A percentile compares a stretch with the other conserved stretches of the same genome.
phyloP scores from a whole-genome alignment of 1,140 invertebrate genomes.

The Conus betulinus region DNA sequence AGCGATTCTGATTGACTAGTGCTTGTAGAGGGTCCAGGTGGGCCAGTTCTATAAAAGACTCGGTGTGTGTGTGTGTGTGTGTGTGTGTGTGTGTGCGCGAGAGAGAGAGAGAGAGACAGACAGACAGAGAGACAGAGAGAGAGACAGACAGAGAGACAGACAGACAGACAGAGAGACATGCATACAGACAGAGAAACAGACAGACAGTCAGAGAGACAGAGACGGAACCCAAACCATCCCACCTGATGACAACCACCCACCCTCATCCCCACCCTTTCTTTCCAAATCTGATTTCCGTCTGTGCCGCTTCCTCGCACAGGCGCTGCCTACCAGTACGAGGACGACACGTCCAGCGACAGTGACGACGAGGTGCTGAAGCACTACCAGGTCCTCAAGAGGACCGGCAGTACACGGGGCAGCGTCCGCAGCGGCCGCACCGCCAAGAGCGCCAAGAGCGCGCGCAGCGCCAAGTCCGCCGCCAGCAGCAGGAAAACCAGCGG shows the following conservation, averaged over 20 bases:
- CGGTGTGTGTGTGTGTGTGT: background rate
- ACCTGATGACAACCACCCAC: background rate
- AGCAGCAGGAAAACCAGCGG: background rate
- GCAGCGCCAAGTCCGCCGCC: constrained; percentile 28
- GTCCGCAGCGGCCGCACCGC: constrained; percentile 47
- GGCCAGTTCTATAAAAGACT: too few relatives aligned
- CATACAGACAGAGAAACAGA: background rate
- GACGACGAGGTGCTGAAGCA: constrained; percentile 67
- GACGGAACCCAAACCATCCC: background rate
- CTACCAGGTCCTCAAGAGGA: constrained; percentile 65
- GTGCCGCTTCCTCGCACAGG: constrained; percentile 67
- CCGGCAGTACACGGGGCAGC: constrained; percentile 46
- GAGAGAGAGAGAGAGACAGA: too few relatives aligned
- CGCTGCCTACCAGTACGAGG: constrained; percentile 79
- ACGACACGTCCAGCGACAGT: constrained; percentile 82
- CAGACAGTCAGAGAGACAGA: background rate
- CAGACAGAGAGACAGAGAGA: too few relatives aligned
- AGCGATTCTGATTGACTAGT: too few relatives aligned
- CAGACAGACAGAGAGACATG: too few relatives aligned
- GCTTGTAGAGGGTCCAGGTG: too few relatives aligned
- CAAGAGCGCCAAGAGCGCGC: constrained; percentile 46
- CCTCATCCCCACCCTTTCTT: background rate
- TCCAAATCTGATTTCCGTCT: background rate
- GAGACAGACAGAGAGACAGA: too few relatives aligned
- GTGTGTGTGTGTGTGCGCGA: background rate